Base-by-base conservation (phyloP, 2,888 invertebrate species). In the Drosophila setosimentum region DNA sequence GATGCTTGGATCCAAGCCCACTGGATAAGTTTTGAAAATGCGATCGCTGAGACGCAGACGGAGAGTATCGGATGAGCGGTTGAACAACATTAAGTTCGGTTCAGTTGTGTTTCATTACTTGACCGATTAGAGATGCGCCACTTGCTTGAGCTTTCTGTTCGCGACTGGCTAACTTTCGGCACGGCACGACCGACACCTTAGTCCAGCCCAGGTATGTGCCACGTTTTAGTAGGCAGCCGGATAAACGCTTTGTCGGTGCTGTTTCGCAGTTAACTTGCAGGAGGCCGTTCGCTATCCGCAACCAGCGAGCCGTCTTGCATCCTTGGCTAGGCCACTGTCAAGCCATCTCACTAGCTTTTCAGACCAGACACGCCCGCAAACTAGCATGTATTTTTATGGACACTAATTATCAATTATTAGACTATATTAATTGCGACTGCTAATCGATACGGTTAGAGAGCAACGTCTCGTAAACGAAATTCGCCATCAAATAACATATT, bases 1-100 rank as follows among this genome's bases (percentile, higher is more conserved):
- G 76, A 24, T 16, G 69, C 69, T 62, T 68, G 69, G 27, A 68
- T 40, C 76, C 62, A 75, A 21, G 37, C 11, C 76, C 76, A 74
- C 63, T 76, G 59, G 13, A n/a, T n/a, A n/a, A n/a, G n/a, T 33
- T 13, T 3, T 35, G 13, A 35, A 5, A 35, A 35, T 35, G 16
- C 16, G 16, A 35, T 16, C 16, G 35, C 16, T 35, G 16, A 29
- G 40, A 24, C n/a, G 37, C 0, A 6, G 50, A n/a, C n/a, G n/a
- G n/a, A n/a, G n/a, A n/a, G n/a, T 35, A 16, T 35, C 35, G 5
- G 16, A 16, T 16, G 16, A 5, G 2, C 16, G 1, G 6, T 5
- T 16, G 5, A 35, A 35, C 16, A 35, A 35, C 5, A 35, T 16
- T 2, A 35, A 35, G 2, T 16, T 16, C 16, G 16, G 35, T 35